phyloP scores from a whole-genome alignment of 2,888 invertebrate genomes.

The Mellilla xanthometata region DNA sequence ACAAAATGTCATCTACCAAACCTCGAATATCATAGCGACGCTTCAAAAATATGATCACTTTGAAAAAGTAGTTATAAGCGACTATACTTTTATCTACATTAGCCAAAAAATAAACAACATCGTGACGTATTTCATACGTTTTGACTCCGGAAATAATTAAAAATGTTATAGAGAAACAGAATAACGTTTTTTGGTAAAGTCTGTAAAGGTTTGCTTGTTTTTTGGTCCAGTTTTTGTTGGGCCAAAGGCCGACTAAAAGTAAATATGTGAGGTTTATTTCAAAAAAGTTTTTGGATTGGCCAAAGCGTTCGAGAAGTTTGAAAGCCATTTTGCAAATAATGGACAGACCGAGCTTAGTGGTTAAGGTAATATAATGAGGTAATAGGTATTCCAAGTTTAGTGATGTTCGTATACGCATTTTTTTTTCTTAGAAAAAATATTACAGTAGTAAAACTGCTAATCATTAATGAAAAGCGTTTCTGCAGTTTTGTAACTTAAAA shows the following conservation, averaged over 20 bases:
- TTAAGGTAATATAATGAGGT: too few relatives aligned
- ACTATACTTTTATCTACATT: slow-evolving; percentile 58
- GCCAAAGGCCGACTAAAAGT: slow-evolving; percentile 61
- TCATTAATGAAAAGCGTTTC: too few relatives aligned
- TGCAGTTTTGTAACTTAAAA: too few relatives aligned
- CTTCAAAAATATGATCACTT: slow-evolving; percentile 49
- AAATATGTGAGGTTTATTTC: slow-evolving; percentile 60
- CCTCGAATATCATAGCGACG: slow-evolving; percentile 44
- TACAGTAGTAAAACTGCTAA: too few relatives aligned
- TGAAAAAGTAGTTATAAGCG: slow-evolving; percentile 54
- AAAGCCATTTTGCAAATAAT: slow-evolving; percentile 32
- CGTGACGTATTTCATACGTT: slow-evolving; percentile 41
- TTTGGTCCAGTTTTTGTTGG: slow-evolving; percentile 39
- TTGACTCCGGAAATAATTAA: slow-evolving; percentile 50
- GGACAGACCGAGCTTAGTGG: too few relatives aligned
- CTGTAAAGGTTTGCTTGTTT: slow-evolving; percentile 42
- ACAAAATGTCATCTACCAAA: slow-evolving; percentile 52
- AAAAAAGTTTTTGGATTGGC: slow-evolving; percentile 46
- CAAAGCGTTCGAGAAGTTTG: slow-evolving; percentile 29
- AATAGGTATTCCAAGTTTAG: too few relatives aligned
- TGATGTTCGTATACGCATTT: too few relatives aligned
- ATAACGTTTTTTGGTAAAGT: slow-evolving; percentile 45
- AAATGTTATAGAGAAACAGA: slow-evolving; percentile 42
- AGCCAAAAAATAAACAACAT: slow-evolving; percentile 43
- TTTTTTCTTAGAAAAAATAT: too few relatives aligned